Evolutionary conservation across 2,113 vertebrate species (phyloP).

Genomic region (Zootoca vivipara): DNA sequence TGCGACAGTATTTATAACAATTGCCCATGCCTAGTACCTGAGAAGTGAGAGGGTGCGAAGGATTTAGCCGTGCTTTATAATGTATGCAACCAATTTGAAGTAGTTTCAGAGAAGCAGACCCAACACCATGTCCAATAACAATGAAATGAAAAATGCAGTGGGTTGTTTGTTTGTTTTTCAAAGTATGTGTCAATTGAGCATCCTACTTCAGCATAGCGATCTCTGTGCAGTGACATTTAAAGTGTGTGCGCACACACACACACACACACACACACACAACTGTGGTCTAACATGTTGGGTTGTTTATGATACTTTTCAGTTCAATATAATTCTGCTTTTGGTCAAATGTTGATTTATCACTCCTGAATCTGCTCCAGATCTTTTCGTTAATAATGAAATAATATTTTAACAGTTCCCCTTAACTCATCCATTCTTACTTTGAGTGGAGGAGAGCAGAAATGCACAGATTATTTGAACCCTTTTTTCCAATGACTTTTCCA

Average conservation of each 20-base stretch:
- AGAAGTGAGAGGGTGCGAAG: not conserved
- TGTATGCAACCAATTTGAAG: too few species aligned
- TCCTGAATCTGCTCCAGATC: slow-evolving; percentile 32
- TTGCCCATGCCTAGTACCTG: accelerated
- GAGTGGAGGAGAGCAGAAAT: not conserved
- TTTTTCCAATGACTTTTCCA: slow-evolving; percentile 1
- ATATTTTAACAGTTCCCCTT: not conserved
- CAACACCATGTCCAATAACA: not conserved
- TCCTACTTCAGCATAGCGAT: not conserved
- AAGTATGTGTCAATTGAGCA: not conserved
- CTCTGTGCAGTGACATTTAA: slow-evolving; percentile 33
- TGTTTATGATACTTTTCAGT: slow-evolving; percentile 32
- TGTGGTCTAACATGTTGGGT: slow-evolving; percentile 44
- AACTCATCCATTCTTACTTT: slow-evolving; percentile 40
- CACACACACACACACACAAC: not conserved
- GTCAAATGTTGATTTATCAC: slow-evolving; percentile 38
- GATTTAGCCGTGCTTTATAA: too few species aligned
- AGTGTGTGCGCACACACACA: slow-evolving; percentile 5
- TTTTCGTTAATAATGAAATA: not conserved
- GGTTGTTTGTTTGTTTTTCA: not conserved
- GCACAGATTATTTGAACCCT: not conserved
- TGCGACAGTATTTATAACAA: not conserved
- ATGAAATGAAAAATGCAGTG: too few species aligned
- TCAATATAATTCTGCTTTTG: not conserved
- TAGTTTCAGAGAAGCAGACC: not conserved